Evolutionary conservation across 1,140 invertebrate species (phyloP).

Genomic region (Berghia stephanieae): DNA sequence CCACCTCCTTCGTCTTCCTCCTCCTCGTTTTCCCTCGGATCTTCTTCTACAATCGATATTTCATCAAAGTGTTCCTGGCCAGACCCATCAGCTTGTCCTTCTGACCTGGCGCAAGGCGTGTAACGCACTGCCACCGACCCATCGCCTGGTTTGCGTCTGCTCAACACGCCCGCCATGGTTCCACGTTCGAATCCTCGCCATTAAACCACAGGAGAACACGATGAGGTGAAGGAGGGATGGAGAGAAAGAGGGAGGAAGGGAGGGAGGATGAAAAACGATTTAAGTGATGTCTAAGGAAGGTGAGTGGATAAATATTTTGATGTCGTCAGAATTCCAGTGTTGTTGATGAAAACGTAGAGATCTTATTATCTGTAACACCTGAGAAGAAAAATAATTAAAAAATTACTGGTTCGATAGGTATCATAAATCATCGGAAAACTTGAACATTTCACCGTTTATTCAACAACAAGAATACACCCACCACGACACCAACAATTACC

Average conservation of each 20-base stretch:
- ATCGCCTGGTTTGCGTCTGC: slow-evolving; percentile 41
- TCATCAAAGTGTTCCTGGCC: slow-evolving; percentile 79
- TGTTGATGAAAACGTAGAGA: not conserved
- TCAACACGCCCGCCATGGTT: slow-evolving; percentile 39
- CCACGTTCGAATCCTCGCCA: not conserved
- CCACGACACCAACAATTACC: no score
- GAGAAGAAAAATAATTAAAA: not conserved
- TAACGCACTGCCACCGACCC: slow-evolving; percentile 66
- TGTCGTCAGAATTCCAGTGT: not conserved
- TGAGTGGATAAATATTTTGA: not conserved
- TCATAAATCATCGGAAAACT: no score
- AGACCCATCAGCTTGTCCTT: slow-evolving; percentile 44
- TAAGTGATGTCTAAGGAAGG: not conserved
- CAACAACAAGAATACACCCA: no score
- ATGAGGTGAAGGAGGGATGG: not conserved
- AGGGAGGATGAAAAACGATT: not conserved
- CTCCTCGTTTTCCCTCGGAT: slow-evolving; percentile 73
- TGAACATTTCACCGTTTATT: no score
- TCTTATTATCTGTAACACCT: not conserved
- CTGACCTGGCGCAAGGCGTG: slow-evolving; percentile 64
- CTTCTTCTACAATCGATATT: slow-evolving; percentile 77
- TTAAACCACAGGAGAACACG: not conserved
- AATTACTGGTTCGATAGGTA: not conserved
- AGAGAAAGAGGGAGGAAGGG: not conserved
- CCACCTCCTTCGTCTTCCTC: slow-evolving; percentile 77